Conservation (phyloP, 2,113 vertebrate species). For the Amphiprion ocellaris region DNA sequence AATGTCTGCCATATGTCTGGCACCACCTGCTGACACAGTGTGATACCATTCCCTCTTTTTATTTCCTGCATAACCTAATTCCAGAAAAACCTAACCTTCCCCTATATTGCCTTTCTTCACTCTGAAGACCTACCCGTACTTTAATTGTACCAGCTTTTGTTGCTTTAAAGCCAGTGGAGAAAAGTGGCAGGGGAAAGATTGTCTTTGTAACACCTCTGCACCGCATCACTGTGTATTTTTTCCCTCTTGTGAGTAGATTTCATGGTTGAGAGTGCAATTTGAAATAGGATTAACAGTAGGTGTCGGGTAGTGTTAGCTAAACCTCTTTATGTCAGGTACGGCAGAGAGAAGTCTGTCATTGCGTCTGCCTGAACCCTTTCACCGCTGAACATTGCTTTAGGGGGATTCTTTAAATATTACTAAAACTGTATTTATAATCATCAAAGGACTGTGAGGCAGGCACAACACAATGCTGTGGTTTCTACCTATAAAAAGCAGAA, state of each 20-base stretch:
- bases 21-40: conserved; percentile 40
- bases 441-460: conserved; percentile 65
- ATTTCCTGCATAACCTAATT: conserved; percentile 43
- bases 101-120: neutral
- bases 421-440: conserved; percentile 72
- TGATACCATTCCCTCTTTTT: conserved; percentile 39
- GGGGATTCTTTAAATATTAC: conserved; percentile 72
- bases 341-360: conserved; percentile 75
- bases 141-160: conserved; percentile 75
- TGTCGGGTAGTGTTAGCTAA: conserved; percentile 78
- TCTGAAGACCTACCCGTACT: conserved; percentile 26
- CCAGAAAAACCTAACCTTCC: conserved; percentile 20
- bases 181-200: conserved; percentile 75
- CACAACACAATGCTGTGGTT: conserved; percentile 48
- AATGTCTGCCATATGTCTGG: conserved; percentile 68
- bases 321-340: conserved; percentile 78
- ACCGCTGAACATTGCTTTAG: conserved; percentile 52
- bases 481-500: conserved; percentile 55
- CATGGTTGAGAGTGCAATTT: conserved; percentile 79
- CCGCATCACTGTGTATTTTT: conserved; percentile 68
- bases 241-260: conserved; percentile 78
- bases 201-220: conserved; percentile 79
- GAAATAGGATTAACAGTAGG: conserved; percentile 80
- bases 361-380: conserved; percentile 66
- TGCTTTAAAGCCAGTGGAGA: conserved; percentile 61